Conservation (phyloP, 1,140 invertebrate genomes). For the Drosophila pandora region DNA sequence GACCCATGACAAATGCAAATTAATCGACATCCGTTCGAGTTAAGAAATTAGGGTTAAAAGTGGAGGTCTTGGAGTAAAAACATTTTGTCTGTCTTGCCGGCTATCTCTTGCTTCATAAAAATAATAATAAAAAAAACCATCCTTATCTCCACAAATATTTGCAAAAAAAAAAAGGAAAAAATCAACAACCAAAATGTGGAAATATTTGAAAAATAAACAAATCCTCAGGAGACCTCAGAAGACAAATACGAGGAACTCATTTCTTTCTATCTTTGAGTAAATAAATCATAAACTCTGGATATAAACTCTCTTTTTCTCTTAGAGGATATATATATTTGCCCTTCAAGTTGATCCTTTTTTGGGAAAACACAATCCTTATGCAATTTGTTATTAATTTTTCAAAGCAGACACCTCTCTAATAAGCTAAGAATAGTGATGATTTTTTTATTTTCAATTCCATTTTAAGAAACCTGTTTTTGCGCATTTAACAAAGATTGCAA, state of each 20-base stretch:
- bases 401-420: no score
- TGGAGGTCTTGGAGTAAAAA: neutral
- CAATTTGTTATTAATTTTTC: neutral
- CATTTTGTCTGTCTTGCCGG: slow-evolving; percentile 11
- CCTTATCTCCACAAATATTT: slow-evolving; percentile 29
- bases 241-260: slow-evolving; percentile 17
- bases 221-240: slow-evolving; percentile 17
- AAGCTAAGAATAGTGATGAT: no score
- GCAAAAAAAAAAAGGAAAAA: slow-evolving; percentile 25
- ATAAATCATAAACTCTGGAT: neutral
- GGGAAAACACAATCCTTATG: neutral
- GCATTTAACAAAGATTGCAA: slow-evolving; percentile 61
- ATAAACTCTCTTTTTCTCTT: slow-evolving; percentile 24
- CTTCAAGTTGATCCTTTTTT: no score
- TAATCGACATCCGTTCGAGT: slow-evolving; percentile 5
- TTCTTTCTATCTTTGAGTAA: slow-evolving; percentile 13
- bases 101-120: slow-evolving; percentile 16
- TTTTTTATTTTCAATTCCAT: no score
- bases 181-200: slow-evolving; percentile 8
- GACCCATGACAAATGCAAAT: slow-evolving; percentile 1
- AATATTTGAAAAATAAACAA: slow-evolving; percentile 23
- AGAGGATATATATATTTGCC: no score
- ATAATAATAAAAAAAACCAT: slow-evolving; percentile 19
- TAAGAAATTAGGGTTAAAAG: neutral
- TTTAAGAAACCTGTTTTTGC: slow-evolving; percentile 61